These are phyloP conservation scores for Columba guinea DNA, from an alignment of 2,797 vertebrate species.

Conservation along the genomic window DNA sequence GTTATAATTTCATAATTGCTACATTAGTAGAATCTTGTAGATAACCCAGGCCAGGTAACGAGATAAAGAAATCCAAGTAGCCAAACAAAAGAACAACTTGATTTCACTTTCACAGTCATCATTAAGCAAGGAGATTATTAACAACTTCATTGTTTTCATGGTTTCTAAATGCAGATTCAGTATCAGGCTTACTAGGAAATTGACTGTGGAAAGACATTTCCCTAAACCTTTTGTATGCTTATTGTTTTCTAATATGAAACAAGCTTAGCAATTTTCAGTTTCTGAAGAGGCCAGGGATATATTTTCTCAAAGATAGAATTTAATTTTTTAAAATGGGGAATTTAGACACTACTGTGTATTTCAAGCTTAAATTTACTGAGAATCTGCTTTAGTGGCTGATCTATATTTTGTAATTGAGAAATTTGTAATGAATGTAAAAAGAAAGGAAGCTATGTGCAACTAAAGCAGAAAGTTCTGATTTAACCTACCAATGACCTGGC, in stretches of 20 bases:
- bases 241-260: background rate
- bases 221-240: background rate
- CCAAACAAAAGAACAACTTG: background rate
- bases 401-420: conserved; percentile 56
- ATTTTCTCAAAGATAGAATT: background rate
- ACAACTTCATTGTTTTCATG: background rate
- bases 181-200: background rate
- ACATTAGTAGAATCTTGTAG: background rate
- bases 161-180: background rate
- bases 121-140: background rate
- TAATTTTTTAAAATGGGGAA: background rate
- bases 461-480: conserved; percentile 71
- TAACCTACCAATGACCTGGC: conserved; percentile 82
- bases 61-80: conserved; percentile 14
- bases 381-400: conserved; percentile 17
- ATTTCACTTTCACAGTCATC: background rate
- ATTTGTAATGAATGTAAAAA: conserved; percentile 55
- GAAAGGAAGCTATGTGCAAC: conserved; percentile 61
- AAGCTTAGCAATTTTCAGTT: background rate
- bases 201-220: background rate
- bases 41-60: background rate
- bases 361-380: background rate
- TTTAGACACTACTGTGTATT: background rate
- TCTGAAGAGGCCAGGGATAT: background rate
- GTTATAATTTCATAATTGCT: conserved; percentile 2